phyloP scores from a whole-genome alignment of 2,888 invertebrate genomes.

The Clostera curtula region DNA sequence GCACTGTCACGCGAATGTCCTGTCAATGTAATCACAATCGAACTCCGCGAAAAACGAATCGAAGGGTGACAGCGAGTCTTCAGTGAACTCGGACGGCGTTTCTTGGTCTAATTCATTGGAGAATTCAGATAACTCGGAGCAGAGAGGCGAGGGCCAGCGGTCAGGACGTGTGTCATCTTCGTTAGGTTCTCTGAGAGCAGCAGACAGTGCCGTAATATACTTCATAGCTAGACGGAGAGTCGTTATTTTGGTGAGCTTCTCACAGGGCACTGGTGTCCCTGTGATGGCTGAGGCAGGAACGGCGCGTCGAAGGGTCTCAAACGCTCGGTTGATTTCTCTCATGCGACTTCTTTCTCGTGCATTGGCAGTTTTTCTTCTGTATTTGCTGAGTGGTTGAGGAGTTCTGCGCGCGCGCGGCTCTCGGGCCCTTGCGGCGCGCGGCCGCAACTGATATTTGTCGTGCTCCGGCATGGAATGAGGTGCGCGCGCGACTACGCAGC shows the following conservation, averaged over 20 bases:
- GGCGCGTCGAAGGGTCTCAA: constrained; percentile 85
- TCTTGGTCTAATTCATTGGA: constrained; percentile 64
- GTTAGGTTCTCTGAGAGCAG: constrained; percentile 72
- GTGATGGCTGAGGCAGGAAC: constrained; percentile 79
- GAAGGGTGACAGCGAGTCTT: constrained; percentile 75
- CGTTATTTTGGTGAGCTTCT: constrained; percentile 92
- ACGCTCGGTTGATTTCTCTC: constrained; percentile 93
- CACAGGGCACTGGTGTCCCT: constrained; percentile 75
- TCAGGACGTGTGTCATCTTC: constrained; percentile 39
- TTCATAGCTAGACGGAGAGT: constrained; percentile 90
- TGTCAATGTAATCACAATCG: constrained; percentile 64
- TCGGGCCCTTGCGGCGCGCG: constrained; percentile 64
- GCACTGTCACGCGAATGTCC: constrained; percentile 66
- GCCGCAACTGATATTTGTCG: constrained; percentile 73
- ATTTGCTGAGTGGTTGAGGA: constrained; percentile 88
- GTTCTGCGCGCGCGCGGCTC: constrained; percentile 76
- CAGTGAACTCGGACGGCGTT: constrained; percentile 65
- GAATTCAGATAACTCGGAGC: constrained; percentile 73
- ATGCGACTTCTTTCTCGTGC: constrained; percentile 90
- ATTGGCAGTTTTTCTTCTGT: constrained; percentile 92
- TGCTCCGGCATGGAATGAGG: constrained; percentile 68
- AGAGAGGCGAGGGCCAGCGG: constrained; percentile 59
- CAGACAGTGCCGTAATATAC: constrained; percentile 86
- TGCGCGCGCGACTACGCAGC: constrained; percentile 24
- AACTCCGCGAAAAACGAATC: constrained; percentile 72